Evolutionary conservation across 2,888 invertebrate genomes (phyloP), one percentile per base, ranked within the genome.

Genomic region (Leucoma salicis): DNA sequence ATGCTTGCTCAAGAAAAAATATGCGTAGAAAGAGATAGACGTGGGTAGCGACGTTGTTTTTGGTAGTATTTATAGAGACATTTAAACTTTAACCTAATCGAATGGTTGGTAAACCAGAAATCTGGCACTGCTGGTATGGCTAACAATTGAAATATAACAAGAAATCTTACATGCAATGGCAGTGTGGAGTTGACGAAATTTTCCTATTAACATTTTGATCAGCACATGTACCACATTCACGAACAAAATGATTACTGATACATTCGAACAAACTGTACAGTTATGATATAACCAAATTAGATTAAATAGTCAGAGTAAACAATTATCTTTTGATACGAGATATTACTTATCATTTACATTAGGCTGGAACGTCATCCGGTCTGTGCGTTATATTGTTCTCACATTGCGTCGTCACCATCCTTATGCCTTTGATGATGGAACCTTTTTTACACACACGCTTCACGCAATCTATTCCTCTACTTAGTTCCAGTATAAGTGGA

Each of bases 271-370:
- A 13, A 15, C 12, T 28, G 12, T 28, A 31, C 25, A 31, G 3
- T 31, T 31, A 15, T 29, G 29, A 12, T 7, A 15, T 3, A n/a
- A 31, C 1, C 10, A 31, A 15, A 15, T 31, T 31, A 31, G 15
- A 31, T 15, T 16, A 31, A 31, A 31, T 13, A 31, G 14, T 31
- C 2, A 29, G n/a, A 38, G 39, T 43, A 49, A 31, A 57, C 36
- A 49, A 32, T 60, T 51, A 11, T 46, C 46, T 46, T 35, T n/a
- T 39, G 60, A 63, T 63, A 63, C 4, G 27, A 27, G 7, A 21
- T 8, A 8, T 8, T 21, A 2, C 21, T 21, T 21, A 21, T 21
- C 21, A 21, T 21, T 21, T 21, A 8, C 21, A 21, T 21, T 21
- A 8, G 21, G 6, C 8, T 21, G 21, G 21, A 21, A 21, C 6